Evolutionary conservation across 2,888 invertebrate genomes (phyloP).

Genomic region (Acanthosepion lycidas): DNA sequence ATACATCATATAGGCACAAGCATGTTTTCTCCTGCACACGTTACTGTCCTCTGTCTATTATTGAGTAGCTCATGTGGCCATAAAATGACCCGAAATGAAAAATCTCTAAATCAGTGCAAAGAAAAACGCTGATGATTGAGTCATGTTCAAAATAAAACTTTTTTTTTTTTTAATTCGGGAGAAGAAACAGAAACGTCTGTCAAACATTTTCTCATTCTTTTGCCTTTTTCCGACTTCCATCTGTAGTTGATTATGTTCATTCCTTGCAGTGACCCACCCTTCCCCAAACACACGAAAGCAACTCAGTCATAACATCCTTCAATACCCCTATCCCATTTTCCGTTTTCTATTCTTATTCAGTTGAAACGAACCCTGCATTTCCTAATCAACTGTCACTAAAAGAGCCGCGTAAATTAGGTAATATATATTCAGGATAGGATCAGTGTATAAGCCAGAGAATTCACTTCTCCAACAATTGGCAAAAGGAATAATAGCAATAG

Average conservation of each 20-base stretch:
- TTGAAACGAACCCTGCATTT: not conserved
- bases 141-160: not conserved
- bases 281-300: not conserved
- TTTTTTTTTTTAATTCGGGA: not conserved
- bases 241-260: not conserved
- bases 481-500: not conserved
- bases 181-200: not conserved
- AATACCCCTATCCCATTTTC: not conserved
- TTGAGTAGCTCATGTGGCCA: not conserved
- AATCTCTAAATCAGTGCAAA: not conserved
- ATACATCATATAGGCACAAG: not conserved
- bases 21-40: not conserved
- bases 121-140: not conserved
- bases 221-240: not conserved
- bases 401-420: not conserved
- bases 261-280: not conserved
- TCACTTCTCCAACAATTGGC: constrained; percentile 1
- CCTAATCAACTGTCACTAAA: not conserved
- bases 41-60: not conserved
- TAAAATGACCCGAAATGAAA: not conserved
- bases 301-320: not conserved
- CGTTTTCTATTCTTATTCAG: not conserved
- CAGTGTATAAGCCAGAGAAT: not conserved
- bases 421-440: constrained; percentile 10
- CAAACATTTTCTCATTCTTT: not conserved